Evolutionary conservation across 2,797 vertebrate species (phyloP), one percentile per base, ranked within the genome.

Genomic region (Peromyscus attwateri): DNA sequence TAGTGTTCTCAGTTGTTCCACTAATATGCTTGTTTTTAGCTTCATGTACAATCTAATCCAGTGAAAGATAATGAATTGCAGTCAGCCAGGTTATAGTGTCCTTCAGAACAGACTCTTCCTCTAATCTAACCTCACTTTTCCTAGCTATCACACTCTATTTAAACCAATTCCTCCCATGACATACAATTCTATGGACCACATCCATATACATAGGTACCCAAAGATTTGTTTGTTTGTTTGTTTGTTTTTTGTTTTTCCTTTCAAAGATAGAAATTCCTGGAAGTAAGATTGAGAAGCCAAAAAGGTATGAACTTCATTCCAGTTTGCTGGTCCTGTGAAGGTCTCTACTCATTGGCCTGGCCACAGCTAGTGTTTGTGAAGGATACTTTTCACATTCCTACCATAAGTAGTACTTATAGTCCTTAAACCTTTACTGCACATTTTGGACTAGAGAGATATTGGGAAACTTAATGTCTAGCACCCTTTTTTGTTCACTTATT

Each of bases 31-130:
- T 66, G 13, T 25, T 70, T 93, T 55, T 34, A 89, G 16, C 27
- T 89, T 88, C 73, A 16, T 49, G 93, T 89, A 93, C 4, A 62
- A 81, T 73, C 29, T 73, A 83, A 80, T 49, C 40, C 75, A 85
- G 9, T 77, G n/a, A 92, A 84, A 19, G 6, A 75, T 34, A 64
- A 75, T 68, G 4, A 31, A 6, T 79, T 73, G 73, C 5, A 46
- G 77, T 60, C 17, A 60, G 21, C 87, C 40, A 43, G n/a, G 37
- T 87, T 60, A 29, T 16, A 6, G 16, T 84, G 12, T 93, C 3
- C 64, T 84, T 40, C 14, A 43, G 76, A 46, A 70, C 4, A 85
- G 49, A 95, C 23, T 70, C 49, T 27, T 92, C 76, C n/a, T 76
- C 1, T 84, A 37, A 66, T 88, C 14, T 88, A 16, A 84, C 66